Evolutionary conservation across 2,888 invertebrate species (phyloP), one percentile per base, ranked within the genome.

Genomic region (Eupithecia exiguata): DNA sequence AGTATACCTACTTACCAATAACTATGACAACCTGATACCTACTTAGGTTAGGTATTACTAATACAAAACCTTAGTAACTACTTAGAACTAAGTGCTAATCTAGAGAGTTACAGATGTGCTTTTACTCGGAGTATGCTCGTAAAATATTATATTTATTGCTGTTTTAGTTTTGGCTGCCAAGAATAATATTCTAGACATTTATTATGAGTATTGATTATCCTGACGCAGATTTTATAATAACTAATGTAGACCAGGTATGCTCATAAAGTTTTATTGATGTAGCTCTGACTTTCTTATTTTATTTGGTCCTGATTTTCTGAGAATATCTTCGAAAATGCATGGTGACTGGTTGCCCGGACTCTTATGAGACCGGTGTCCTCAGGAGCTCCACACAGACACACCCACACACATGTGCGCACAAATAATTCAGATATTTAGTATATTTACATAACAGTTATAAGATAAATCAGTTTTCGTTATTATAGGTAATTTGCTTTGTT

Each of bases 131-230:
- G 38, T 65, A 65, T 36, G 63, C 38, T 65, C 38, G n/a, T 65
- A 38, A 36, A 38, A 65, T 63, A 65, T 65, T 38, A n/a, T 65
- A 65, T 36, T 14, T 65, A 65, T 36, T 14, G 40, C 69, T 73
- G 43, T 58, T 46, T 38, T n/a, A 35, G 58, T 62, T 62, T 46
- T 14, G 16, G 21, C 61, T 38, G 63, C 63, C 63, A 36, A 65
- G 63, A 62, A 65, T 38, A 65, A 65, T 63, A 35, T 38, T 65
- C 12, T 65, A n/a, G 63, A 65, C 63, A 65, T 65, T 63, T 63
- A 63, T n/a, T 35, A 38, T 14, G n/a, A 36, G n/a, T 65, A n/a
- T 65, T 65, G 36, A 36, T 36, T 25, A 53, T 53, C 21, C 53
- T 58, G 25, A 12, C 25, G 21, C 58, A 58, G 25, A 58, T 21